Evolutionary conservation across 1,140 invertebrate species (phyloP), one percentile per base, ranked within the genome.

Genomic region (Habropoda laboriosa): DNA sequence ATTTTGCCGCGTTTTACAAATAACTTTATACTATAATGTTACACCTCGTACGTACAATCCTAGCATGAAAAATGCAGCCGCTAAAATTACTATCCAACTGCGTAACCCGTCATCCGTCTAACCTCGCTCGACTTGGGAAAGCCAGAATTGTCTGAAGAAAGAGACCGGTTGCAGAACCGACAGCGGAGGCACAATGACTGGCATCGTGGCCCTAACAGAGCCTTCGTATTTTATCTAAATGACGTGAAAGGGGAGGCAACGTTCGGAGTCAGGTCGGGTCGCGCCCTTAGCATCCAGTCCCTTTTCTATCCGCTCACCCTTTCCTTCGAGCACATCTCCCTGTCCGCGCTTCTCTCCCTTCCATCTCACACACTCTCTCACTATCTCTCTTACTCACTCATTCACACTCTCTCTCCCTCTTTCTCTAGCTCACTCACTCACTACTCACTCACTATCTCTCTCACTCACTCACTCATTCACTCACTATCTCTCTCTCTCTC

Each of bases 181-280:
- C 80, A 80, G 72, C 57, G 47, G n/a, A 42, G 47, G 10, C 24
- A 53, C 49, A 83, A 40, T 51, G 75, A 78, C 63, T 61, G 87
- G 84, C 80, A 86, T 86, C 80, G 79, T 42, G 77, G 67, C 70
- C 79, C 21, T 76, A 78, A 73, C 80, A 88, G 77, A 83, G 82
- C 78, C 70, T 74, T 80, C 87, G 88, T 90, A 92, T 90, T 92
- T 92, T 90, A 91, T 91, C 89, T 89, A 89, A 91, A 92, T 89
- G 89, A 91, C 91, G 90, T 90, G 89, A 92, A 92, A 92, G 89
- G 90, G 90, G 90, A 90, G 81, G 80, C 80, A 80, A 67, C 76
- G 83, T 81, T 89, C 80, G 80, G 71, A 78, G 71, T 85, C 80
- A 79, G 80, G 75, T 83, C 81, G 85, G 84, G 78, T 87, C 79